Evolutionary conservation across 2,888 invertebrate genomes (phyloP), one percentile per base, ranked within the genome.

Genomic region (Panorpa germanica): DNA sequence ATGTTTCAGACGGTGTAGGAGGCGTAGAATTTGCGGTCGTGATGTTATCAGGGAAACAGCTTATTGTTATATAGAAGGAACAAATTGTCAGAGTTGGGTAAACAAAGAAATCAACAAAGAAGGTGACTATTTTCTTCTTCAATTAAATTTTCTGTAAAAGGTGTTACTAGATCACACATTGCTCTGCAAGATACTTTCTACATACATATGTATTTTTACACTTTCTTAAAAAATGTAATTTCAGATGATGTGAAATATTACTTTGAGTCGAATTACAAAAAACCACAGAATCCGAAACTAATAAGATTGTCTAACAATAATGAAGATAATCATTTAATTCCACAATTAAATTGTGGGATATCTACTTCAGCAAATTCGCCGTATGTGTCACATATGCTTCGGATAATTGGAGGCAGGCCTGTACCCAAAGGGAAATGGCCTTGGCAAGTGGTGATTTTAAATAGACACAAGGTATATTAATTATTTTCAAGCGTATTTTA

Each of bases 361-460:
- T n/a, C n/a, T n/a, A n/a, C n/a, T n/a, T n/a, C n/a, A n/a, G n/a
- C n/a, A n/a, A n/a, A n/a, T n/a, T n/a, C n/a, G n/a, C n/a, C n/a
- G n/a, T n/a, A n/a, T n/a, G n/a, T n/a, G 52, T 52, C 56, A 13
- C 63, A 63, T 31, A 69, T 73, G 70, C 57, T 80, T 35, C 68
- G 78, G 40, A 90, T 91, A 35, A 81, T 91, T 33, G 91, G 91
- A 0, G 91, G 91, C 2, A 61, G 70, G 30, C 75, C 81, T 22
- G 66, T 85, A 0, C 59, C 65, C 8, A 74, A 69, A 28, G 80
- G 85, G 21, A 77, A 76, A 46, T 93, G 91, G 90, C 86, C 88
- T 1, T 91, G 91, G 90, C 88, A 90, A 57, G 86, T 85, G 12
- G 88, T 82, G 29, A 71, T 93, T 30, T 63, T 91, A 34, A 90